phyloP scores from a whole-genome alignment of 2,888 invertebrate genomes.

The Melieria omissa region DNA sequence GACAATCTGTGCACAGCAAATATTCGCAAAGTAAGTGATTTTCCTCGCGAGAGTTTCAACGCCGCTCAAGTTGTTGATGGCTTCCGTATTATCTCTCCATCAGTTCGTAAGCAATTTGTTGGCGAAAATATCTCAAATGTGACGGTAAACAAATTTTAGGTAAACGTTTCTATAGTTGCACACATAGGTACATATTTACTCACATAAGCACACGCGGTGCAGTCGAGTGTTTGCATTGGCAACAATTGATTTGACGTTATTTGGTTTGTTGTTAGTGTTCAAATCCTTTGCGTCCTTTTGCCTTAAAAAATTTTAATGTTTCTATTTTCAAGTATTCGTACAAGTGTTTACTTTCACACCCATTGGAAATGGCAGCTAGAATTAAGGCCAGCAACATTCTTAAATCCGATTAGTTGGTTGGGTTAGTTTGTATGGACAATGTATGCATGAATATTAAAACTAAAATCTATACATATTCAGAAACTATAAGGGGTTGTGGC shows the following conservation, averaged over 20 bases:
- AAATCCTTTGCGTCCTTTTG: too few species aligned
- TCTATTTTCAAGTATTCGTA: neutral
- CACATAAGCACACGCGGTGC: neutral
- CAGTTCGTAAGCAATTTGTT: too few species aligned
- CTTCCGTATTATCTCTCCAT: too few species aligned
- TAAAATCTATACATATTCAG: too few species aligned
- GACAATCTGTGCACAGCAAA: slow-evolving; percentile 27
- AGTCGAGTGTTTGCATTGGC: slow-evolving; percentile 1
- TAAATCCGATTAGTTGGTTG: too few species aligned
- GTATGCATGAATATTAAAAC: too few species aligned
- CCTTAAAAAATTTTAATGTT: too few species aligned
- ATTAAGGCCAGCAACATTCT: too few species aligned
- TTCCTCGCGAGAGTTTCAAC: slow-evolving; percentile 14
- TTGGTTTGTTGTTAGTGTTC: slow-evolving; percentile 15
- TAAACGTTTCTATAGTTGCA: slow-evolving; percentile 19
- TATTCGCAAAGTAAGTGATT: slow-evolving; percentile 15
- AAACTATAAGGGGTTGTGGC: too few species aligned
- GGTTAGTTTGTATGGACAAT: too few species aligned
- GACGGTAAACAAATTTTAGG: slow-evolving; percentile 29
- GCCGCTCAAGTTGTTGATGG: too few species aligned
- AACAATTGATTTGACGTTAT: slow-evolving; percentile 32
- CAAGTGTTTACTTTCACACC: slow-evolving; percentile 21
- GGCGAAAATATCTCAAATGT: neutral
- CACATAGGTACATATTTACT: neutral
- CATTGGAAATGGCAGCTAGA: too few species aligned